Base-by-base conservation (phyloP, 2,797 vertebrate species). In the Syngnathus rostellatus region DNA sequence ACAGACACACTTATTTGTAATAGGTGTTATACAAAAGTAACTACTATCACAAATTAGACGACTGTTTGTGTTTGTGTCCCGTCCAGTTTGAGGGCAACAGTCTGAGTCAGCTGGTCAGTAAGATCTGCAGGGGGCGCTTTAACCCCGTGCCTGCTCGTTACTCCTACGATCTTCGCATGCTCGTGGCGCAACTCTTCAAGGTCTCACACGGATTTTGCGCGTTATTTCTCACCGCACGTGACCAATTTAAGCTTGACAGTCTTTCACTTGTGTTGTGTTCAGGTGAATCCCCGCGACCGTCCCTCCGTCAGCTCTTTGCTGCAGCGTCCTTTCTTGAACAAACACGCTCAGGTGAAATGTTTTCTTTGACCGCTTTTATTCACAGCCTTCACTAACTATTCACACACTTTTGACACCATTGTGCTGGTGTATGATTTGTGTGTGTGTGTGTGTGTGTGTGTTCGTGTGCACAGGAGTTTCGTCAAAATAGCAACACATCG, bases 291-390 rank as follows among this genome's bases (percentile, higher is more conserved):
- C 0, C 83, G 77, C 54, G 92, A 95, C 66, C 89, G 95, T 11
- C 96, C 95, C 0, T 97, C 96, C 0, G 77, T 94, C 71, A 94
- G 61, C 79, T 94, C 94, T 0, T 83, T 98, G 73, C 85, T 98
- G 68, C 90, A 81, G 61, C 87, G 86, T 6, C 90, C 91, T 0
- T 89, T 96, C 75, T 82, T 98, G 76, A 86, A 93, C 79, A 91
- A 83, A 9, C 74, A 87, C 6, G 72, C 90, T 6, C 89, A 94
- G 92, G 96, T 98, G 9, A 59, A 7, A 0, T 23, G 1, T 66
- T 14, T 39, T 55, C 64, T 3, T 14, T 39, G 19, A 41, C 58
- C 2, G 16, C 55, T 21, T 40, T 59, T 59, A 39, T 59, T 59
- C 19, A 19, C 3, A 57, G 14, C 10, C 2, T 57, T 57, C 37